A percentile compares a stretch with the other conserved stretches of the same genome.
These are phyloP conservation scores for Agapetus fuscipes DNA, from an alignment of 2,888 invertebrate genomes.

Conservation along the genomic window DNA sequence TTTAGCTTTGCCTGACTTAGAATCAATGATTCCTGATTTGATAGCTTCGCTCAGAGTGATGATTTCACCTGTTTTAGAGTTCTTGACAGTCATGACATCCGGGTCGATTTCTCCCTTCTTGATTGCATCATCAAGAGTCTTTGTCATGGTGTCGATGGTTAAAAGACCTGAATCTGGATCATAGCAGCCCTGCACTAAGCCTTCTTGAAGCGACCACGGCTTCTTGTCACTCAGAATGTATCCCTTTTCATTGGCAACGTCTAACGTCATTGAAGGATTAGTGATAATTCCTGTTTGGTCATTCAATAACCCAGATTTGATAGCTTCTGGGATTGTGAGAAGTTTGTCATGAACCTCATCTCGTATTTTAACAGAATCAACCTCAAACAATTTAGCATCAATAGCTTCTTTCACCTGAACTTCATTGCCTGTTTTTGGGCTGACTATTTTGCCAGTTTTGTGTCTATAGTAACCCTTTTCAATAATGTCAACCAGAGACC, in stretches of 20 bases:
- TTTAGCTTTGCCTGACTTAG: slow-evolving; percentile 65
- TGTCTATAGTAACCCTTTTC: slow-evolving; percentile 69
- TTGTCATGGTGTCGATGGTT: slow-evolving; percentile 55
- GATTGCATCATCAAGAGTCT: slow-evolving; percentile 68
- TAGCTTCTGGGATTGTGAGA: slow-evolving; percentile 59
- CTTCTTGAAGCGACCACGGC: slow-evolving; percentile 76
- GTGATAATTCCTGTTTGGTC: slow-evolving; percentile 58
- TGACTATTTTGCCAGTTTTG: slow-evolving; percentile 61
- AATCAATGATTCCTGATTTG: slow-evolving; percentile 63
- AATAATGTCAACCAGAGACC: slow-evolving; percentile 64
- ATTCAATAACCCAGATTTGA: slow-evolving; percentile 60
- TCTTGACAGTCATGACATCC: slow-evolving; percentile 66
- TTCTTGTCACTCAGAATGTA: slow-evolving; percentile 68
- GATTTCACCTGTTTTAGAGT: slow-evolving; percentile 71
- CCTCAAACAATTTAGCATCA: slow-evolving; percentile 60
- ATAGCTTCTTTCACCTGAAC: slow-evolving; percentile 70
- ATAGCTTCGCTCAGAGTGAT: slow-evolving; percentile 75
- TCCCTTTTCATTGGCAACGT: slow-evolving; percentile 73
- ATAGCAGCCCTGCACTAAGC: slow-evolving; percentile 70
- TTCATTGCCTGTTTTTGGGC: slow-evolving; percentile 65
- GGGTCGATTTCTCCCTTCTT: slow-evolving; percentile 65
- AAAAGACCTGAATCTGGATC: slow-evolving; percentile 65
- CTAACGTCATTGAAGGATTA: slow-evolving; percentile 60
- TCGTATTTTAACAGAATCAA: slow-evolving; percentile 60
- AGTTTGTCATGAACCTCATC: slow-evolving; percentile 60